These are phyloP conservation scores for Bos taurus DNA, from an alignment of 2,113 vertebrate species.

Conservation along the genomic window ARS-UCD2.0 NC_037333.1:8596501-8597000, in stretches of 20 bases:
- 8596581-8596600: not conserved
- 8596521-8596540: not conserved
- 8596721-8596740: not conserved
- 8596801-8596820: not conserved
- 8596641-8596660: not conserved
- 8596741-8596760: not conserved
- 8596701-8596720: not conserved
- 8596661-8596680: not conserved
- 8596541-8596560: not conserved
- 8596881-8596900: not conserved
- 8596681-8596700: not conserved
- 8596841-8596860: not conserved
- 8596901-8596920: not conserved
- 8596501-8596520: not conserved
- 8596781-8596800: not conserved
- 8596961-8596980: not conserved
- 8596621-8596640: not conserved
- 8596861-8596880: not conserved
- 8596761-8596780: not conserved
- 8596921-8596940: not conserved
- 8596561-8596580: not conserved
- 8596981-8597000: not conserved
- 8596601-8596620: not conserved
- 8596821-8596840: not conserved
- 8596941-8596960: not conserved